A percentile compares a stretch with the other conserved stretches of the same genome.
phyloP scores from a whole-genome alignment of 2,797 vertebrate genomes.

The Scolopax rusticola region DNA sequence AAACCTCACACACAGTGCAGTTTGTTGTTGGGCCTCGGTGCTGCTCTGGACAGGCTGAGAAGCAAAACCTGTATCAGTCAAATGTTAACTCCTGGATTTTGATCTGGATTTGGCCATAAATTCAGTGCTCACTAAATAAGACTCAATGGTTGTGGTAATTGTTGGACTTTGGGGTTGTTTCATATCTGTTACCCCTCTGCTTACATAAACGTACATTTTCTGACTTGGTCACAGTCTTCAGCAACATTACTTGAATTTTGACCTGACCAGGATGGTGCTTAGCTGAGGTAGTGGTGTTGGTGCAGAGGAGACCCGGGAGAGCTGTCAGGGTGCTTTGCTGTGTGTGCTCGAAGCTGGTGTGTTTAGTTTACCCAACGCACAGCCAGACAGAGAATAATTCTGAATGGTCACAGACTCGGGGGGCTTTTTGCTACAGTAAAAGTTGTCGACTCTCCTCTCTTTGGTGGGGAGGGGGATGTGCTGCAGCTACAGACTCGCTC shows the following conservation, averaged over 20 bases:
- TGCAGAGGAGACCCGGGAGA: background rate
- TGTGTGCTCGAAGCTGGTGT: background rate
- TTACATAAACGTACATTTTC: fast-evolving
- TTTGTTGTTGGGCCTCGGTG: fast-evolving
- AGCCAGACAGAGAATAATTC: fast-evolving
- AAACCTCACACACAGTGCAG: background rate
- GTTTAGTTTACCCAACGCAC: fast-evolving
- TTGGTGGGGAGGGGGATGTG: background rate
- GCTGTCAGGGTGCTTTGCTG: background rate
- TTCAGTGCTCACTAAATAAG: background rate
- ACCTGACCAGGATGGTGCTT: background rate
- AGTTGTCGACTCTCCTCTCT: too few species aligned
- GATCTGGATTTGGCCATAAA: background rate
- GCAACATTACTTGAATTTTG: background rate
- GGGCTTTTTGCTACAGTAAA: background rate
- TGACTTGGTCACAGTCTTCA: background rate
- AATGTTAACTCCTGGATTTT: background rate
- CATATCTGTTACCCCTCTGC: background rate
- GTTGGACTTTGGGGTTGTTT: background rate
- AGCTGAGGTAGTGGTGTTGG: fast-evolving
- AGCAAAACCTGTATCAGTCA: background rate
- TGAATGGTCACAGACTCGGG: fast-evolving
- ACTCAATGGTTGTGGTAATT: background rate
- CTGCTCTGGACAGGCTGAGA: background rate
- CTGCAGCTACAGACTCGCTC: background rate